Evolutionary conservation across 2,113 vertebrate genomes (phyloP), one percentile per base, ranked within the genome.

Genomic region (Salvator merianae): DNA sequence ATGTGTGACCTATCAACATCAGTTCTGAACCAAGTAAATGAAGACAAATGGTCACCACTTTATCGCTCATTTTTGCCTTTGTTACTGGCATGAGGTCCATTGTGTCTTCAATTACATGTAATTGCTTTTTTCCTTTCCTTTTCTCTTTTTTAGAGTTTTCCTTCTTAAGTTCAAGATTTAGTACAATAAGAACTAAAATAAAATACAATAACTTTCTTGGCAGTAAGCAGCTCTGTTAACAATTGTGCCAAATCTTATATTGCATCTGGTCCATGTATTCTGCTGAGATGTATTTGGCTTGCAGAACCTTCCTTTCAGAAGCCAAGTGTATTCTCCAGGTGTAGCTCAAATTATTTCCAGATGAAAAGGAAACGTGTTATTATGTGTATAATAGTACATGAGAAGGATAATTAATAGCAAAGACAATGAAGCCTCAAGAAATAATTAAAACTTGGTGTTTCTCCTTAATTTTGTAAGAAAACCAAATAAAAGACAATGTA

Each of bases 261-360:
- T 88, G 30, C 16, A 88, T 0, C 1, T 87, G 47, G 28, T 50
- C 40, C 63, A 7, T 63, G 72, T 30, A 82, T 38, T 86, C 22
- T 40, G 16, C 62, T 28, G 26, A 76, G 36, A 71, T 32, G 66
- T 2, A 82, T 6, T 0, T 86, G 65, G 79, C 13, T 86, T 28
- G n/a, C 1, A 68, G 80, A 78, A 47, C 16, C 83, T 1, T 14
- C 62, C 69, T 30, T 38, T 79, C n/a, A 53, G n/a, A 36, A 90
- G 82, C 16, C 82, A n/a, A 86, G 88, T 73, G 79, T 55, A 78
- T 59, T 90, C 89, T 93, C 77, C 4, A 1, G 73, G 63, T 89
- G 59, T n/a, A 18, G 28, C 1, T 69, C 86, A 84, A 59, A 89
- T 75, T 73, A 85, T 75, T 90, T 88, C 75, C 62, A 83, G 2